Conservation (phyloP, 2,888 invertebrate genomes). For the Cordilura impudica region DNA sequence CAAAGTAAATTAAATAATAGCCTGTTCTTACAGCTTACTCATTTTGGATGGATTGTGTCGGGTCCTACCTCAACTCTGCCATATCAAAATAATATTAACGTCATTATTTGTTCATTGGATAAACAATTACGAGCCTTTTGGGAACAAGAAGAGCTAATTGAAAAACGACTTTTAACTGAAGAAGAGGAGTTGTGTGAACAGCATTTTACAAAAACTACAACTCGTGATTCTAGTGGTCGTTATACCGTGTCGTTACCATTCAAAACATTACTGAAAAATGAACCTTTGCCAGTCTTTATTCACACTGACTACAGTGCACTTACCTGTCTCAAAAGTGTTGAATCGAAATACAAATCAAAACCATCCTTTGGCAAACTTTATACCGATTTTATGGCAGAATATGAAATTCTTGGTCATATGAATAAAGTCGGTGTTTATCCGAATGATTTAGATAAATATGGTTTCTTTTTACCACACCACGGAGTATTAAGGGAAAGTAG, state of each 20-base stretch:
- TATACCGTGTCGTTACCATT: slow-evolving; percentile 44
- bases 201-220: slow-evolving; percentile 27
- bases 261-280: neutral
- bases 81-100: slow-evolving; percentile 1
- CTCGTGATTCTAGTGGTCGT: slow-evolving; percentile 18
- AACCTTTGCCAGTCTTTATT: neutral
- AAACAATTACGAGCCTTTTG: slow-evolving; percentile 29
- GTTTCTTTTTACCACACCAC: slow-evolving; percentile 46
- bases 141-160: slow-evolving; percentile 28
- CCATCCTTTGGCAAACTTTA: slow-evolving; percentile 7
- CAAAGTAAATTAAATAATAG: slow-evolving; percentile 27
- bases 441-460: neutral
- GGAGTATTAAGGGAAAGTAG: slow-evolving; percentile 25
- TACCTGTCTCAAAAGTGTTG: slow-evolving; percentile 28
- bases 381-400: slow-evolving; percentile 5
- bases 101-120: slow-evolving; percentile 27
- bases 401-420: slow-evolving; percentile 32
- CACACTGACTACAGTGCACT: slow-evolving; percentile 41
- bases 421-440: slow-evolving; percentile 16
- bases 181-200: slow-evolving; percentile 33
- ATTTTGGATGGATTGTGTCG: slow-evolving; percentile 44
- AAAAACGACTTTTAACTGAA: neutral
- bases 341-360: slow-evolving; percentile 1
- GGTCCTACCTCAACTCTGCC: neutral
- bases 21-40: slow-evolving; percentile 32